Percentiles rank a stretch among this genome's conserved stretches.
Conservation (phyloP, 2,797 vertebrate genomes). For the Carcharodon carcharias region DNA sequence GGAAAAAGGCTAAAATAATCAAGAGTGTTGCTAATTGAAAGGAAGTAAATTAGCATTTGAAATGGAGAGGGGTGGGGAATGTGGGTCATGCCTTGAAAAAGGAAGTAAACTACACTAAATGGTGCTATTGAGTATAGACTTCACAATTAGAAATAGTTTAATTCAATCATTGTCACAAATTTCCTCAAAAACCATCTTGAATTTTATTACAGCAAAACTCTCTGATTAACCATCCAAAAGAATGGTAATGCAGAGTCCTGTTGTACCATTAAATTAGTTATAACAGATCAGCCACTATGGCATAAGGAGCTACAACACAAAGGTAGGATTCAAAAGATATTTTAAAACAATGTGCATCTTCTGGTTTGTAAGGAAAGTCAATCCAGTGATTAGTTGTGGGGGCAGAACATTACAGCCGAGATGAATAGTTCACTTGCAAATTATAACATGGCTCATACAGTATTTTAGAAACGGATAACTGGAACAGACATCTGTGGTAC, state of each 20-base stretch:
- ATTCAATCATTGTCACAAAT: neutral
- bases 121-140: neutral
- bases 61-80: neutral
- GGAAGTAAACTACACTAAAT: neutral
- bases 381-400: neutral
- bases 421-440: neutral
- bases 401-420: neutral
- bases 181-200: neutral
- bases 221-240: neutral
- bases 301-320: neutral
- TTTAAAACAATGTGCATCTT: neutral
- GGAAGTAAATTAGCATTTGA: neutral
- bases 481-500: neutral
- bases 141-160: neutral
- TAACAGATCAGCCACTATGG: neutral
- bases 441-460: neutral
- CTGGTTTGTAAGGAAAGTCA: neutral
- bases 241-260: neutral
- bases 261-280: neutral
- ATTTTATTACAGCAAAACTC: conserved; percentile 10
- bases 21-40: neutral
- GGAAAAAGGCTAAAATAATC: neutral
- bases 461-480: conserved; percentile 6
- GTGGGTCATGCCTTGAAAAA: neutral
- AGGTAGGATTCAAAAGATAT: neutral